Base-by-base conservation (phyloP, 2,113 vertebrate genomes). In the Cebidichthys violaceus region DNA sequence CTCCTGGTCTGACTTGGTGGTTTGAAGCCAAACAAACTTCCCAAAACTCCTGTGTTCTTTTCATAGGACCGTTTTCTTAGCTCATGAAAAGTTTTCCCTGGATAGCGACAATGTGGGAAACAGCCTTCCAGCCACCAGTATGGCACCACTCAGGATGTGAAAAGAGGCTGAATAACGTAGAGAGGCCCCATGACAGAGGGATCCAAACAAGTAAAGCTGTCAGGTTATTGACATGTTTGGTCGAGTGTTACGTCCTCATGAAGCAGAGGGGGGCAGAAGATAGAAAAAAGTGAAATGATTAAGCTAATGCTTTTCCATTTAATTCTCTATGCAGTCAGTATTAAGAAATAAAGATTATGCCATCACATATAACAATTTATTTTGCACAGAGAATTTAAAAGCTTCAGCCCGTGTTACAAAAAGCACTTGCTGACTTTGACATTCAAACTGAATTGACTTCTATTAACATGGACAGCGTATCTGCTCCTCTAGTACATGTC, bases 111-210 rank as follows among this genome's bases (percentile, higher is more conserved):
- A 60, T 31, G 6, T 66, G 27, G 43, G 17, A 71, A 61, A 27
- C 22, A 5, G 24, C 24, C 75, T 69, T 70, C 27, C 27, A n/a
- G 31, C 70, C 59, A 52, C 35, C 61, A 52, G 39, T 22, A 45
- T 15, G 60, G 50, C 72, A 37, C 45, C 47, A 35, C 41, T 79
- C 27, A 65, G 70, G 11, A 61, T 72, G 75, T 71, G 68, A 75
- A 78, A 87, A 80, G 83, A 78, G 71, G 69, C 83, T 79, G 84
- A 86, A 72, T 75, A 33, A 15, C 9, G 39, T 15, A 15, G 54
- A 77, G 20, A 70, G 27, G 43, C 22, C 18, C 18, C 17, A 31
- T 68, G 66, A 68, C 33, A 29, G 75, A 83, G 59, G 15, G 35
- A 18, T 52, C 52, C 20, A 41, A 73, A 76, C 50, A 71, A 81